Conservation (phyloP, 2,113 vertebrate species). For the Petaurus breviceps region DNA sequence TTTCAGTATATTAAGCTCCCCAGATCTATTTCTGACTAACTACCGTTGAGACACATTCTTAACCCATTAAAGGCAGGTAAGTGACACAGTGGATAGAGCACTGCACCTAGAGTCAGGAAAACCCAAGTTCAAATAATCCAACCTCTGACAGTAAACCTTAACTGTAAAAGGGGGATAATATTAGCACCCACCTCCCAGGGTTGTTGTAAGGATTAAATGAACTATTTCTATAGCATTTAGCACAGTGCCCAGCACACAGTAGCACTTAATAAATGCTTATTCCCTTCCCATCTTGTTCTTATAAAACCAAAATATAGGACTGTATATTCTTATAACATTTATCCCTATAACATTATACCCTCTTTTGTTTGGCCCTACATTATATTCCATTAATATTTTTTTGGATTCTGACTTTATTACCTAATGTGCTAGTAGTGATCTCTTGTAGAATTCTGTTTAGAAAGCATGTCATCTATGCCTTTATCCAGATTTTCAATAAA, state of each 20-base stretch:
- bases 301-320: background rate
- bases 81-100: background rate
- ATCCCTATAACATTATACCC: background rate
- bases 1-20: background rate
- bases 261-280: background rate
- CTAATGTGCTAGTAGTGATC: fast-evolving
- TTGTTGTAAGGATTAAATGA: too few relatives aligned
- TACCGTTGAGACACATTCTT: background rate
- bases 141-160: too few relatives aligned
- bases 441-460: background rate
- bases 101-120: background rate
- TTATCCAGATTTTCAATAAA: background rate
- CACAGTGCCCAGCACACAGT: too few relatives aligned
- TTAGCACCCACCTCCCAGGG: too few relatives aligned
- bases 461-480: background rate
- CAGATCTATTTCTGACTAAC: background rate
- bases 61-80: background rate
- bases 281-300: background rate
- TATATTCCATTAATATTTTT: background rate
- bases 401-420: background rate
- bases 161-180: background rate
- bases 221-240: too few relatives aligned
- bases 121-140: background rate
- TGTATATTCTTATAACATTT: background rate
- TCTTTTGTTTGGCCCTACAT: background rate